Base-by-base conservation (phyloP, 2,797 vertebrate genomes). In the Vultur gryphus region DNA sequence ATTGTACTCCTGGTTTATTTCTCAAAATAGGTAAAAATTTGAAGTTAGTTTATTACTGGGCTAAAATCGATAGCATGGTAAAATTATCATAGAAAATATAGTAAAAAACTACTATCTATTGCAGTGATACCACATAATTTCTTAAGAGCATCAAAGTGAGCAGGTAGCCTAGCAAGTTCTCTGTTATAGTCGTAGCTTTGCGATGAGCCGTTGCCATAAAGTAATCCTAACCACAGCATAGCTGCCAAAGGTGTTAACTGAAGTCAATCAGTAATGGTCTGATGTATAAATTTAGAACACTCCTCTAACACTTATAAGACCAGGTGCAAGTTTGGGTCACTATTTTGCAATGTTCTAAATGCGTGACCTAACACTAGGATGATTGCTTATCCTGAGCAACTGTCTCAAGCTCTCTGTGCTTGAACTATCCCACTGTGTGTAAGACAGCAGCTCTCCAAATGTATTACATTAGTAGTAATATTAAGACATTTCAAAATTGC, bases 11-110 rank as follows among this genome's bases (percentile, higher is more conserved):
- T 44, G 7, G 6, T 90, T 84, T 72, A 55, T 66, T 86, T 89
- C 52, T 69, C 64, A 73, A 78, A 89, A 72, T 12, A 59, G 16
- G 23, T 17, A 70, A 87, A 90, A 86, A 73, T 13, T 8, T 72
- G 35, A 87, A 65, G 39, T 65, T 48, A 81, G 5, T 31, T 84
- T 84, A 93, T 76, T 90, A 89, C 29, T 83, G n/a, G 25, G 58
- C 61, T 87, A 87, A 95, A 95, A 16, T 59, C 6, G 18, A 72
- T 33, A 92, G n/a, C 6, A 55, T 31, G 66, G 70, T 69, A 95
- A 96, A 95, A 94, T 90, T 91, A 79, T 35, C 19, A 51, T 28
- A 49, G 75, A 85, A 96, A 94, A 91, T 89, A 54, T 8, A 75
- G 49, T 55, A 84, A 92, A 89, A 81, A 35, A 0, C 6, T 83